Base-by-base conservation (phyloP, 2,888 invertebrate species). In the Labia minor region DNA sequence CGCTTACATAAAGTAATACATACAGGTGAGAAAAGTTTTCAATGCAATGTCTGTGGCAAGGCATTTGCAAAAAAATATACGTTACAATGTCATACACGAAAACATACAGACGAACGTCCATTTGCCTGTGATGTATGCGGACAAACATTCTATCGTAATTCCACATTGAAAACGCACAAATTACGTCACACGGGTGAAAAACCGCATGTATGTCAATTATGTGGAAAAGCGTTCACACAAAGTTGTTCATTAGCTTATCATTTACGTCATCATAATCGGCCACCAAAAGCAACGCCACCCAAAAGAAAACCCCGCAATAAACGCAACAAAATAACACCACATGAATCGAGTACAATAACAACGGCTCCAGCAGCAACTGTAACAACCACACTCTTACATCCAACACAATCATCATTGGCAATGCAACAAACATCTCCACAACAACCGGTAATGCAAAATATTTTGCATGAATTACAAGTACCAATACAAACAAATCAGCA, bases 1-100 rank as follows among this genome's bases (percentile, higher is more conserved):
- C 65, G 68, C 8, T 65, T 68, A 11, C 68, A 68, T 64, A 68
- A 68, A 66, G 66, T 66, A 37, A 63, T 21, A 49, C 66, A 66
- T 33, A 63, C 66, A 1, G 63, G 63, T n/a, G 66, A 66, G 11
- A 66, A 61, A 21, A 63, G 63, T 18, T 66, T 66, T 19, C 49
- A 63, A 1, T 66, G 66, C 11, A 66, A 62, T n/a, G 66, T 63
- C 14, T 66, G 66, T 63, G 66, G 66, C n/a, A 19, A 63, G 61
- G 63, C 63, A 4, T 66, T 66, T 49, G 66, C 66, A 18, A 66
- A 66, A 33, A 66, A 66, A 49, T 66, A 66, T 14, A 66, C 66
- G 14, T 37, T 66, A 19, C 66, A 66, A 61, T 66, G 66, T 21
- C 66, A 66, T 63, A 63, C 66, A 19, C 37, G 66, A n/a, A 66